Evolutionary conservation across 2,113 vertebrate genomes (phyloP).

Genomic region (Phyllostomus hastatus): DNA sequence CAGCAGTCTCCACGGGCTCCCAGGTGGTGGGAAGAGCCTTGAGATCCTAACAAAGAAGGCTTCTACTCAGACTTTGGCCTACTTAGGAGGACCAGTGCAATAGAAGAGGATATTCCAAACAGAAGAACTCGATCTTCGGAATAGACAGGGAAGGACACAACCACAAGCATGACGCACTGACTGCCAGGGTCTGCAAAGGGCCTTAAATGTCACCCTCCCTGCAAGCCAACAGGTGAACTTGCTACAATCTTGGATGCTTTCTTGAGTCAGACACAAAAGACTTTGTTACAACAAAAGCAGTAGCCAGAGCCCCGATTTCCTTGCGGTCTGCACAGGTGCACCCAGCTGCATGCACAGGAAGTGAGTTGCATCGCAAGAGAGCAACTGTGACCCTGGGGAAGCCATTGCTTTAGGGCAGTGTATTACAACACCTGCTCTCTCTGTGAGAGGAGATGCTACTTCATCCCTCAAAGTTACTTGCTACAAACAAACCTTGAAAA

Average conservation of each 20-base stretch:
- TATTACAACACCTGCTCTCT: not conserved
- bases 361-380: not conserved
- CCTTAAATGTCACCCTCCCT: not conserved
- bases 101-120: not conserved
- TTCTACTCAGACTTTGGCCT: not conserved
- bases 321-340: not conserved
- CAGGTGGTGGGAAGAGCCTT: not conserved
- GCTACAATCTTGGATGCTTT: not conserved
- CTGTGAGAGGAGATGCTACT: not conserved
- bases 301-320: not conserved
- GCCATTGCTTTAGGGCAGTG: not conserved
- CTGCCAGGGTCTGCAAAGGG: not conserved
- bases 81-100: not conserved
- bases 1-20: not conserved
- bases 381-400: not conserved
- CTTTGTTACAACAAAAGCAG: not conserved
- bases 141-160: not conserved
- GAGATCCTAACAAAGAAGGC: not conserved
- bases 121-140: not conserved
- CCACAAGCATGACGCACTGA: not conserved
- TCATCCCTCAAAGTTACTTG: not conserved
- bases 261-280: not conserved
- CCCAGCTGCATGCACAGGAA: not conserved
- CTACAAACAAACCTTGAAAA: conserved; percentile 24
- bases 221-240: not conserved